Conservation (phyloP, 2,113 vertebrate genomes). For the Onychostruthus taczanowskii region DNA sequence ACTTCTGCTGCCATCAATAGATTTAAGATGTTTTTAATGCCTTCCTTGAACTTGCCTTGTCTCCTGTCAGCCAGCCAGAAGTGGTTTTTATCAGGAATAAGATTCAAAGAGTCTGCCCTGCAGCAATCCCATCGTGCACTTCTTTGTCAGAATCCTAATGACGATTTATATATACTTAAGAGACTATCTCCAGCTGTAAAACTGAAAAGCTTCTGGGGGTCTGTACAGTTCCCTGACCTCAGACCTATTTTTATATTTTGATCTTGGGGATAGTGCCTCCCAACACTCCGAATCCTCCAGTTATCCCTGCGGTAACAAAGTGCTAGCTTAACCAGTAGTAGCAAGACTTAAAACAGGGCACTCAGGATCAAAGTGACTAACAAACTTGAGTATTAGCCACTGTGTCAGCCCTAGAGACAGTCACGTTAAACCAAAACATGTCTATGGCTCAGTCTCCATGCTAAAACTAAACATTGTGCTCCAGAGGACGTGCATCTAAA, state of each 20-base stretch:
- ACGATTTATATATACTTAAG: slow-evolving; percentile 80
- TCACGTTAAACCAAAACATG: slow-evolving; percentile 37
- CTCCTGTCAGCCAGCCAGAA: slow-evolving; percentile 80
- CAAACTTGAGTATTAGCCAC: slow-evolving; percentile 73
- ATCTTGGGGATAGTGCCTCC: slow-evolving; percentile 75
- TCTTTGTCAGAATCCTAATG: slow-evolving; percentile 83
- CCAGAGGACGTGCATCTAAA: not conserved
- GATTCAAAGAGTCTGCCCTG: slow-evolving; percentile 82
- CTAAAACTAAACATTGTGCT: slow-evolving; percentile 41
- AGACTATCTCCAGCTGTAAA: slow-evolving; percentile 81
- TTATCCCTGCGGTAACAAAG: slow-evolving; percentile 77
- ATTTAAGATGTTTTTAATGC: slow-evolving; percentile 77
- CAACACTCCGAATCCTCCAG: slow-evolving; percentile 76
- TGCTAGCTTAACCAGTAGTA: slow-evolving; percentile 73
- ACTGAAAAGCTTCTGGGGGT: slow-evolving; percentile 76
- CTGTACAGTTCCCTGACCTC: slow-evolving; percentile 77
- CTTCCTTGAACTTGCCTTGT: slow-evolving; percentile 76
- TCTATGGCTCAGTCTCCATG: slow-evolving; percentile 49
- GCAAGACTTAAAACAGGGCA: slow-evolving; percentile 76
- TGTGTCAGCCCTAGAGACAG: slow-evolving; percentile 63
- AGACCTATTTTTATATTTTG: slow-evolving; percentile 82
- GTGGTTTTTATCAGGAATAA: slow-evolving; percentile 75
- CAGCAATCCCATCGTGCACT: slow-evolving; percentile 79
- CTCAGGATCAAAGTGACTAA: slow-evolving; percentile 78
- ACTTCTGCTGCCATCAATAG: slow-evolving; percentile 72